Percentiles rank a stretch among this genome's conserved stretches.
phyloP scores from a whole-genome alignment of 1,140 invertebrate species.

The Papilio aristodemus region DNA sequence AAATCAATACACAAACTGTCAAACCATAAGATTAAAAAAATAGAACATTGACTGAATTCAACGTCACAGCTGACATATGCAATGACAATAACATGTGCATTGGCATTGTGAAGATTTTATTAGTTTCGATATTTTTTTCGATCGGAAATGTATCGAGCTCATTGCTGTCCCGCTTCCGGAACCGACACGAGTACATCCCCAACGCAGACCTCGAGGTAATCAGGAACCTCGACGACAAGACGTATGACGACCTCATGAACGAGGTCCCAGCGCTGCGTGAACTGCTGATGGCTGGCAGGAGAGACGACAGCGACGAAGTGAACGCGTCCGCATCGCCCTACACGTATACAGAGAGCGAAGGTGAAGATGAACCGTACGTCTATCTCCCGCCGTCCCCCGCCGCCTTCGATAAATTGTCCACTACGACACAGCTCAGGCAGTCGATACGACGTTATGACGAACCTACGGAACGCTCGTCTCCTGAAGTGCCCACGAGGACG shows the following conservation, averaged over 20 bases:
- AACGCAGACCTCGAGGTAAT: constrained; percentile 14
- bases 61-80: background rate
- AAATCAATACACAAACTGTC: too few relatives aligned
- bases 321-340: too few relatives aligned
- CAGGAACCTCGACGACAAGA: constrained; percentile 23
- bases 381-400: background rate
- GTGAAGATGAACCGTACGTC: too few relatives aligned
- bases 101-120: constrained; percentile 10
- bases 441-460: too few relatives aligned
- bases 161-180: constrained; percentile 8
- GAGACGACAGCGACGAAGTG: background rate
- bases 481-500: too few relatives aligned
- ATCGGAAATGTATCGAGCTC: constrained; percentile 2
- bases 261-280: constrained; percentile 16
- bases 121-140: background rate
- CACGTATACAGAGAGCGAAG: too few relatives aligned
- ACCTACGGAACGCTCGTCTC: too few relatives aligned
- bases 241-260: constrained; percentile 22
- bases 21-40: background rate
- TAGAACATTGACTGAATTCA: background rate
- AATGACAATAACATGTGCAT: background rate
- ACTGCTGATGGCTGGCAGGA: constrained; percentile 2
- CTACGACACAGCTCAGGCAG: too few relatives aligned
- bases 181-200: constrained; percentile 4
- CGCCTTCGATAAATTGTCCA: background rate